Evolutionary conservation across 2,113 vertebrate genomes (phyloP), one percentile per base, ranked within the genome.

Genomic region (Pomatostomus ruficeps): DNA sequence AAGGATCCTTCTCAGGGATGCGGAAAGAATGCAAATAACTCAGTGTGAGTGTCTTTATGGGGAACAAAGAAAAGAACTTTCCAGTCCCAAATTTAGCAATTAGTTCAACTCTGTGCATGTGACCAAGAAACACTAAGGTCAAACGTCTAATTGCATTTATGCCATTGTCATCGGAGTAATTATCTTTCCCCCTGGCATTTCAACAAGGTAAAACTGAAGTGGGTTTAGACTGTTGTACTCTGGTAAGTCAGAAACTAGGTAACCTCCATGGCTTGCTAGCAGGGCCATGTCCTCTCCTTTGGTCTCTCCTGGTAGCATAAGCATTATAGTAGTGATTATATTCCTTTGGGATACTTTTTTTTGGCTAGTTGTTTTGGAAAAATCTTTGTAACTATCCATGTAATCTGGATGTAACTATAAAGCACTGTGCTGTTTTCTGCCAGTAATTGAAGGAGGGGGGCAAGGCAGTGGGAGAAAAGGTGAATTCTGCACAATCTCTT

Each of bases 51-150:
- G n/a, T 59, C 17, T 36, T 62, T 48, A 14, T 48, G 23, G 10
- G 11, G 31, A 29, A 10, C 59, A 62, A 62, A 28, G n/a, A 46
- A 49, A 65, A 84, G 24, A 85, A 63, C 54, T 82, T 76, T 25
- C 79, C 70, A 54, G 42, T 18, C 31, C 54, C 85, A 91, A 31
- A 93, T 95, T 94, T 87, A 95, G 71, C 80, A 94, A 73, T 67
- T 71, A 92, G 67, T 85, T 96, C 91, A 93, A 40, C 40, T 83
- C 67, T 77, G 45, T 71, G 63, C 52, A 18, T 55, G 80, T 89
- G 88, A 90, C 85, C 78, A 93, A 94, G 67, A 93, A 94, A 48
- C 40, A 67, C 78, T 85, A 63, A 96, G 88, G 91, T 91, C 89
- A 95, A 31, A 55, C 0, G 0, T 91, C 88, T 95, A 91, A 88